Conservation (phyloP, 2,888 invertebrate genomes). For the Mesorhabditis spiculigera region DNA sequence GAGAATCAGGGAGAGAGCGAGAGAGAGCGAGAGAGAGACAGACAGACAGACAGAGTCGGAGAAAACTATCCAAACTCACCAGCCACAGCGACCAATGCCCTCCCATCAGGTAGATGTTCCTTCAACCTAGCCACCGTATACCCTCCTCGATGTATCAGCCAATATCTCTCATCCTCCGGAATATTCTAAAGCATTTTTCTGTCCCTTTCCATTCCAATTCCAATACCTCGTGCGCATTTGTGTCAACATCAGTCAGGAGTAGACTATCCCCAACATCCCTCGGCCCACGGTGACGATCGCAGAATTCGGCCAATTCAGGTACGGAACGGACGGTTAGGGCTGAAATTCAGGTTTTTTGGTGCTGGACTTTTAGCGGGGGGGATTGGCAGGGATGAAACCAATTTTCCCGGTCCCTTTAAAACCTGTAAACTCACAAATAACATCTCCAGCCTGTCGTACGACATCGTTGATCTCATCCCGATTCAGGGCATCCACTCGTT, state of each 20-base stretch:
- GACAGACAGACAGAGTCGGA: no score
- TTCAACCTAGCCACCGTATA: conserved; percentile 68
- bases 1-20: no score
- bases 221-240: conserved; percentile 19
- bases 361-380: conserved; percentile 21
- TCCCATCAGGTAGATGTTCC: conserved; percentile 30
- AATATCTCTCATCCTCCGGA: conserved; percentile 68
- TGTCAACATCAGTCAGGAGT: conserved; percentile 23
- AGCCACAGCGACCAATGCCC: conserved; percentile 33
- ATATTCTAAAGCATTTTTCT: conserved; percentile 21
- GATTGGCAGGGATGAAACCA: conserved; percentile 7
- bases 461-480: conserved; percentile 77
- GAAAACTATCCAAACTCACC: no score
- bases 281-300: conserved; percentile 13
- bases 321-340: conserved; percentile 77
- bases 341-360: conserved; percentile 52
- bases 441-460: conserved; percentile 61
- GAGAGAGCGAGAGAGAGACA: background rate
- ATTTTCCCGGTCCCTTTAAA: background rate
- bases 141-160: conserved; percentile 89
- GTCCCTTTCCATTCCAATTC: no score
- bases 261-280: conserved; percentile 25
- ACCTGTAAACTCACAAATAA: conserved; percentile 20
- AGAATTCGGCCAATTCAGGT: conserved; percentile 78
- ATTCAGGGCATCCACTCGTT: conserved; percentile 78